Percentiles rank a stretch among this genome's conserved stretches.
These are phyloP conservation scores for Tachystola acroxantha DNA, from an alignment of 2,888 invertebrate genomes.

Conservation along the genomic window DNA sequence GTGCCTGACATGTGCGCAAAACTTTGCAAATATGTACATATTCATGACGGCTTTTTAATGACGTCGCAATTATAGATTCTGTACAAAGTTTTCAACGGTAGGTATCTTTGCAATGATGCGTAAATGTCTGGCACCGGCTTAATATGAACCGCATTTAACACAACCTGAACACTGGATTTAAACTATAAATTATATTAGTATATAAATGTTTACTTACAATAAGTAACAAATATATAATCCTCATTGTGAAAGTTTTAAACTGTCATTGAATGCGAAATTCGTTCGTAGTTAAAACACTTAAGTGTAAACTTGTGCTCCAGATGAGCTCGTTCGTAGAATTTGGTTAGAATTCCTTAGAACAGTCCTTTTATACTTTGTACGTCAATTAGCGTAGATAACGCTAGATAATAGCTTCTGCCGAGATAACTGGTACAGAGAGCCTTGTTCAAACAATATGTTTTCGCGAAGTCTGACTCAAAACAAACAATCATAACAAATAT, in stretches of 20 bases:
- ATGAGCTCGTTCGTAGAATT: slow-evolving; percentile 66
- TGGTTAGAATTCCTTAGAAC: slow-evolving; percentile 34
- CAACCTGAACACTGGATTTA: too few relatives aligned
- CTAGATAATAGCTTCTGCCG: slow-evolving; percentile 59
- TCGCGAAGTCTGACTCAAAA: slow-evolving; percentile 66
- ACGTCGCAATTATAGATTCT: too few relatives aligned
- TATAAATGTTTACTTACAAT: slow-evolving; percentile 66
- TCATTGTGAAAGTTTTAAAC: slow-evolving; percentile 48
- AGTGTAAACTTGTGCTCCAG: slow-evolving; percentile 42
- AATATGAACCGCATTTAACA: too few relatives aligned
- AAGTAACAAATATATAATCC: slow-evolving; percentile 51
- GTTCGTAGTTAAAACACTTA: slow-evolving; percentile 56
- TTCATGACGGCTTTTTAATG: too few relatives aligned
- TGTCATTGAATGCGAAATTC: slow-evolving; percentile 55
- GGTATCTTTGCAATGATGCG: too few relatives aligned
- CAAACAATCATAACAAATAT: slow-evolving; percentile 33
- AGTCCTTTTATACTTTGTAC: slow-evolving; percentile 58
- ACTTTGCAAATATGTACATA: too few relatives aligned
- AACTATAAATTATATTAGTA: too few relatives aligned
- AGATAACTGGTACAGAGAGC: slow-evolving; percentile 52
- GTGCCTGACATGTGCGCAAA: too few relatives aligned
- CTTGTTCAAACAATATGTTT: slow-evolving; percentile 66
- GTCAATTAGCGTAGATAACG: slow-evolving; percentile 67
- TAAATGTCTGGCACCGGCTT: too few relatives aligned
- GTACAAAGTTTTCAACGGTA: too few relatives aligned